Evolutionary conservation across 2,888 invertebrate genomes (phyloP).

Genomic region (Ceraclea dissimilis): DNA sequence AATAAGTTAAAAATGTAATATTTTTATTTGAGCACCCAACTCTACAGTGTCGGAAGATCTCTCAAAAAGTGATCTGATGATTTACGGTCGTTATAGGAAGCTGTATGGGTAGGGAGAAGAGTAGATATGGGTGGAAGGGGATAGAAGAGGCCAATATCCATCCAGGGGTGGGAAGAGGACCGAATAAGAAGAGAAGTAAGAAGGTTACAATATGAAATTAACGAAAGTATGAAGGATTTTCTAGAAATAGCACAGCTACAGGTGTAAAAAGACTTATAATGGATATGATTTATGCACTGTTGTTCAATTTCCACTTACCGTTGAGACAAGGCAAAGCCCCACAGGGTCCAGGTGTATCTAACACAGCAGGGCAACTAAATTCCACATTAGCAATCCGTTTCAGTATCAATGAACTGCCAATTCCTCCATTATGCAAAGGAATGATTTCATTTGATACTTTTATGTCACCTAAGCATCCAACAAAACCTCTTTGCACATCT

Average conservation of each 20-base stretch:
- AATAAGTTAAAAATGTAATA: too few relatives aligned
- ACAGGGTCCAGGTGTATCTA: constrained; percentile 58
- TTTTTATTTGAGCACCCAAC: too few relatives aligned
- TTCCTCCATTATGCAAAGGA: constrained; percentile 62
- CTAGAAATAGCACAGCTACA: not conserved
- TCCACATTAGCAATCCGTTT: constrained; percentile 64
- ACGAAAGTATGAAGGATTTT: not conserved
- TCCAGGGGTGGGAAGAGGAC: too few relatives aligned
- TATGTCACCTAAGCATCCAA: constrained; percentile 79
- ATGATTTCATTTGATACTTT: constrained; percentile 62
- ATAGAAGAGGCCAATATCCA: too few relatives aligned
- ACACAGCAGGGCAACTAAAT: constrained; percentile 56
- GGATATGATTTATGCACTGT: not conserved
- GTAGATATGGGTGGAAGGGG: too few relatives aligned
- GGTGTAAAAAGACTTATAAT: not conserved
- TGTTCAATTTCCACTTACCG: constrained; percentile 33
- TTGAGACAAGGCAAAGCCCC: constrained; percentile 74
- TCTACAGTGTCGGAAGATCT: too few relatives aligned
- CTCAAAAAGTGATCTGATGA: too few relatives aligned
- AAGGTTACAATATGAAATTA: too few relatives aligned
- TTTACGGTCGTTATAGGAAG: too few relatives aligned
- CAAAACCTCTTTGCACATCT: constrained; percentile 66
- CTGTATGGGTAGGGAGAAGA: too few relatives aligned
- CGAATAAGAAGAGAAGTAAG: too few relatives aligned
- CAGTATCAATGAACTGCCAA: constrained; percentile 53